Evolutionary conservation across 2,888 invertebrate genomes (phyloP).

Genomic region (Eristalis arbustorum): DNA sequence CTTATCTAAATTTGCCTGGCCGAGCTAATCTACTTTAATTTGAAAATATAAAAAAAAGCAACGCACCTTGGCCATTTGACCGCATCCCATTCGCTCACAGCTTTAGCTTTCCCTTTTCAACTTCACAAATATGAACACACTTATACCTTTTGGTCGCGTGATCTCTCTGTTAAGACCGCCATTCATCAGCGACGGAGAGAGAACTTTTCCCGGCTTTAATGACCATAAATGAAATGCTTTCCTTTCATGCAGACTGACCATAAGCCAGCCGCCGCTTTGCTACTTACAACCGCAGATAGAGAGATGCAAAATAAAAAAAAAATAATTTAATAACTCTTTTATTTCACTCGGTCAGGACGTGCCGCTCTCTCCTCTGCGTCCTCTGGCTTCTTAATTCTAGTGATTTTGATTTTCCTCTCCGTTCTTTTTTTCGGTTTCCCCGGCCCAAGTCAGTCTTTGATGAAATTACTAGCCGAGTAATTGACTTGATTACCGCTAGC

Average conservation of each 20-base stretch:
- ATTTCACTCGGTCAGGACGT: conserved; percentile 2
- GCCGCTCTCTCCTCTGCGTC: background rate
- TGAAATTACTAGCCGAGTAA: conserved; percentile 42
- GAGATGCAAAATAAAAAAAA: background rate
- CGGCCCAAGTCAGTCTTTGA: conserved; percentile 39
- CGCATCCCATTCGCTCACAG: background rate
- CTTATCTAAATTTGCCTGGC: background rate
- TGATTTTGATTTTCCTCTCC: background rate
- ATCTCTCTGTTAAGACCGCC: conserved; percentile 10
- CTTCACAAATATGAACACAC: background rate
- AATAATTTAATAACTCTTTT: conserved; percentile 16
- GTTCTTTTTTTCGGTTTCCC: background rate
- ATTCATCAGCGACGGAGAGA: conserved; percentile 24
- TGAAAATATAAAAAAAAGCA: background rate
- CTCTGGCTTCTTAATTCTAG: background rate
- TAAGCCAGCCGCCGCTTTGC: background rate
- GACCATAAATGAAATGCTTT: conserved; percentile 3
- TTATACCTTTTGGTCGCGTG: conserved; percentile 22
- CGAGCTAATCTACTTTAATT: conserved; percentile 29
- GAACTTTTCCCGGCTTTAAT: conserved; percentile 17
- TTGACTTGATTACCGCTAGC: conserved; percentile 39
- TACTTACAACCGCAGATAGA: background rate
- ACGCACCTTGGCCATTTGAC: background rate
- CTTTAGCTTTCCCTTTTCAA: conserved; percentile 17
- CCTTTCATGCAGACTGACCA: background rate